These are phyloP conservation scores for Drosophila athabasca DNA, from an alignment of 1,140 invertebrate species.

Conservation along the genomic window DNA sequence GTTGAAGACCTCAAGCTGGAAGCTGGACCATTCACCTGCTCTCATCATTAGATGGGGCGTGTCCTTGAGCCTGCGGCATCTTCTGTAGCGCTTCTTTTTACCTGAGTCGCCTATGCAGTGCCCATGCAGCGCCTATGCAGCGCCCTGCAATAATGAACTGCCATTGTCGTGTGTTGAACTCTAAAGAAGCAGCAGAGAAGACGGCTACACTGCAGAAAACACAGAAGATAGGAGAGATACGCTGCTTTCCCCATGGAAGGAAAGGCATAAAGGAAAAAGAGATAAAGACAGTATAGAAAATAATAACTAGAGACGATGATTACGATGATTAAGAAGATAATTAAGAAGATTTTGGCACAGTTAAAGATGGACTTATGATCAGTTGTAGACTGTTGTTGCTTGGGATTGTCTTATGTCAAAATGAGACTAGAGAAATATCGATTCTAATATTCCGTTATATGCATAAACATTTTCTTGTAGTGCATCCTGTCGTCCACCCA, in stretches of 20 bases:
- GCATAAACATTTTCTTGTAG: conserved; percentile 18
- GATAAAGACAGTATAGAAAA: too few relatives aligned
- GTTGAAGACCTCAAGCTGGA: conserved; percentile 1
- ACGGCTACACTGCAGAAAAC: conserved; percentile 14
- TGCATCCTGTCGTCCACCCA: conserved; percentile 31
- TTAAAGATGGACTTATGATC: too few relatives aligned
- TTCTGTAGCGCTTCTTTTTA: conserved; percentile 22
- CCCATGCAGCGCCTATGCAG: conserved; percentile 44
- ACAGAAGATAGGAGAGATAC: too few relatives aligned
- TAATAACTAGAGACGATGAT: too few relatives aligned
- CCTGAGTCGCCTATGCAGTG: conserved; percentile 42
- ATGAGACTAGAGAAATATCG: too few relatives aligned
- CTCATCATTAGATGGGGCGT: conserved; percentile 72
- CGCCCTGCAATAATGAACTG: conserved; percentile 48
- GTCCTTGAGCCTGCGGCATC: conserved; percentile 59
- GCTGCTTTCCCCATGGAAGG: too few relatives aligned
- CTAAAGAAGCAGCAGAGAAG: conserved; percentile 19
- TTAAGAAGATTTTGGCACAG: too few relatives aligned
- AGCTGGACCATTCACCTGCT: conserved; percentile 55
- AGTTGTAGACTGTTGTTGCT: too few relatives aligned
- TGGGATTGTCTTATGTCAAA: too few relatives aligned
- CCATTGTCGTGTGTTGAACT: conserved; percentile 56
- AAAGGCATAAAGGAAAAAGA: too few relatives aligned
- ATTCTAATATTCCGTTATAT: too few relatives aligned
- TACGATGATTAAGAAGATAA: too few relatives aligned